Evolutionary conservation across 1,140 invertebrate genomes (phyloP).

Genomic region (Ceratosolen solmsi): DNA sequence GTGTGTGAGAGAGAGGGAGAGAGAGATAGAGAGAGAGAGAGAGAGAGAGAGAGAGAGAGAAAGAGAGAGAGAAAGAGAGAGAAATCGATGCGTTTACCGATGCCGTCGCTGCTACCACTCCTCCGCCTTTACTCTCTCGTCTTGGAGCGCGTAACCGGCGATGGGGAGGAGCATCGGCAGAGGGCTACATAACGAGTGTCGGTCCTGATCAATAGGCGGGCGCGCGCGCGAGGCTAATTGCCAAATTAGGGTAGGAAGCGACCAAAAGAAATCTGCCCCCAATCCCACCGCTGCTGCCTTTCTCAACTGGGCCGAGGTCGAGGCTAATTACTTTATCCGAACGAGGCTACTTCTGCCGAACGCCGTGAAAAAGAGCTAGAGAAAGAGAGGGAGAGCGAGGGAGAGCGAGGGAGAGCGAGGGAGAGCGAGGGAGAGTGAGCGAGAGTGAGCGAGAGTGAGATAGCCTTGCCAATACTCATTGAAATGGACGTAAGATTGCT

Average conservation of each 20-base stretch:
- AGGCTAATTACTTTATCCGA: constrained; percentile 67
- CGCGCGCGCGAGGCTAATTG: constrained; percentile 60
- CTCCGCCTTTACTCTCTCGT: not conserved
- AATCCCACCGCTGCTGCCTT: not conserved
- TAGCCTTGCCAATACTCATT: not conserved
- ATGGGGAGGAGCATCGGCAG: constrained; percentile 29
- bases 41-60: constrained; percentile 1
- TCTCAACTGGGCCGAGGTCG: constrained; percentile 49
- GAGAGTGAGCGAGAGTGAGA: no score
- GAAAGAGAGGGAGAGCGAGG: not conserved
- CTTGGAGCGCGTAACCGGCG: not conserved
- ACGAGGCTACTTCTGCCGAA: constrained; percentile 45
- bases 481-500: not conserved
- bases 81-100: not conserved
- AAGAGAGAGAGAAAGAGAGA: not conserved
- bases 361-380: not conserved
- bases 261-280: constrained; percentile 45
- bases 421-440: not conserved
- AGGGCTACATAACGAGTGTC: constrained; percentile 46
- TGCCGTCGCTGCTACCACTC: constrained; percentile 8
- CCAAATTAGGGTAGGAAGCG: constrained; percentile 51
- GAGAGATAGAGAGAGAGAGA: constrained; percentile 38
- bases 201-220: constrained; percentile 50
- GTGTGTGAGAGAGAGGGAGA: not conserved
- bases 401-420: not conserved